A percentile compares a stretch with the other conserved stretches of the same genome.
Conservation (phyloP, 2,888 invertebrate genomes). For the Eumacrocentrus americanus region DNA sequence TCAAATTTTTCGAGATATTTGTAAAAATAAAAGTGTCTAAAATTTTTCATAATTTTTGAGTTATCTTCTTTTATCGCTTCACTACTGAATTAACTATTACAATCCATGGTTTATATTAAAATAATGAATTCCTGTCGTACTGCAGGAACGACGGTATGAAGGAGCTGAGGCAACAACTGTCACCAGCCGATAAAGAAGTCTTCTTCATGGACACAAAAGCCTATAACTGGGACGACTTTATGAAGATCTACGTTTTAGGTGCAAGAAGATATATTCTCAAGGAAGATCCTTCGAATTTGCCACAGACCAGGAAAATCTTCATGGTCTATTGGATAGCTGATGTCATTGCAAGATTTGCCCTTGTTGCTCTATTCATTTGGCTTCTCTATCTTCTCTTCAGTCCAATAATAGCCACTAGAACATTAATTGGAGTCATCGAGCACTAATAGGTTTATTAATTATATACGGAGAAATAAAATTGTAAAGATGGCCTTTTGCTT, state of each 20-base stretch:
- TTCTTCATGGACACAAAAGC: slow-evolving; percentile 63
- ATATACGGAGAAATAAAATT: too few species aligned
- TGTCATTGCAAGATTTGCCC: slow-evolving; percentile 38
- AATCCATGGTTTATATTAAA: neutral
- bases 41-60: too few species aligned
- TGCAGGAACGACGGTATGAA: slow-evolving; percentile 49
- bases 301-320: slow-evolving; percentile 71
- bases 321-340: slow-evolving; percentile 52
- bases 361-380: slow-evolving; percentile 45
- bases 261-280: slow-evolving; percentile 84
- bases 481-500: too few species aligned
- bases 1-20: too few species aligned
- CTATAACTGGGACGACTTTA: slow-evolving; percentile 70
- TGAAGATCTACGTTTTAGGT: slow-evolving; percentile 78
- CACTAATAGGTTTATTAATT: too few species aligned
- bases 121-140: slow-evolving; percentile 10
- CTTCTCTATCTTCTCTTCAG: slow-evolving; percentile 39
- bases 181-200: slow-evolving; percentile 55
- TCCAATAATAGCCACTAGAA: slow-evolving; percentile 34
- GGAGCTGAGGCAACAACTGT: slow-evolving; percentile 43
- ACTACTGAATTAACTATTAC: too few species aligned
- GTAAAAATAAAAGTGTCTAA: too few species aligned
- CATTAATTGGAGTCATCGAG: slow-evolving; percentile 34
- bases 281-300: slow-evolving; percentile 79
- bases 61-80: too few species aligned